Conservation (phyloP, 1,140 invertebrate genomes). For the Mya arenaria region DNA sequence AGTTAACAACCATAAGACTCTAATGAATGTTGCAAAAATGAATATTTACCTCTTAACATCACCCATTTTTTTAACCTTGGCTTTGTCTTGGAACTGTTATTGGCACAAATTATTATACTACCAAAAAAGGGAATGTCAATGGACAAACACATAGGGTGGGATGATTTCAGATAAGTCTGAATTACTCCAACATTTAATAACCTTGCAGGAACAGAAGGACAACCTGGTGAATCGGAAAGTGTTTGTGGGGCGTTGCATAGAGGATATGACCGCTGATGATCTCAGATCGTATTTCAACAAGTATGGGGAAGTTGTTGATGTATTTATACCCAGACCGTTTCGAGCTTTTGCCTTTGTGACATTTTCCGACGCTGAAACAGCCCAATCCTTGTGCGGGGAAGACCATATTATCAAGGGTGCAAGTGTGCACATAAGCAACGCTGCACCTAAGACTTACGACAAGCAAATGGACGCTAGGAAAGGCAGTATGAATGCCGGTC, state of each 20-base stretch:
- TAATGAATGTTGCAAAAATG: too few species aligned
- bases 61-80: too few species aligned
- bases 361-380: slow-evolving; percentile 86
- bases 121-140: too few species aligned
- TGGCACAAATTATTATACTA: too few species aligned
- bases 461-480: slow-evolving; percentile 65
- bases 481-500: slow-evolving; percentile 47
- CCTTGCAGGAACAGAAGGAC: slow-evolving; percentile 75
- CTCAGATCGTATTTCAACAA: slow-evolving; percentile 81
- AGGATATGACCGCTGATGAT: slow-evolving; percentile 80
- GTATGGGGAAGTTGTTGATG: slow-evolving; percentile 82
- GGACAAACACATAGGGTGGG: too few species aligned
- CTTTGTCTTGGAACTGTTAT: too few species aligned
- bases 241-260: slow-evolving; percentile 82
- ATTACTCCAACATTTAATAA: too few species aligned
- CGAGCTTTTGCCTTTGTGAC: slow-evolving; percentile 83
- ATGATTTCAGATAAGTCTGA: too few species aligned
- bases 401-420: slow-evolving; percentile 98
- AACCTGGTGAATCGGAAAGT: slow-evolving; percentile 80
- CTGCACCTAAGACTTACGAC: slow-evolving; percentile 89
- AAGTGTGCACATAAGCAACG: slow-evolving; percentile 97
- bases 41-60: too few species aligned
- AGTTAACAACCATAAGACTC: too few species aligned
- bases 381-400: slow-evolving; percentile 95
- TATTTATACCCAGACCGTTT: slow-evolving; percentile 83